Evolutionary conservation across 2,888 invertebrate species (phyloP), one percentile per base, ranked within the genome.

Genomic region (Allolobophora icterica): DNA sequence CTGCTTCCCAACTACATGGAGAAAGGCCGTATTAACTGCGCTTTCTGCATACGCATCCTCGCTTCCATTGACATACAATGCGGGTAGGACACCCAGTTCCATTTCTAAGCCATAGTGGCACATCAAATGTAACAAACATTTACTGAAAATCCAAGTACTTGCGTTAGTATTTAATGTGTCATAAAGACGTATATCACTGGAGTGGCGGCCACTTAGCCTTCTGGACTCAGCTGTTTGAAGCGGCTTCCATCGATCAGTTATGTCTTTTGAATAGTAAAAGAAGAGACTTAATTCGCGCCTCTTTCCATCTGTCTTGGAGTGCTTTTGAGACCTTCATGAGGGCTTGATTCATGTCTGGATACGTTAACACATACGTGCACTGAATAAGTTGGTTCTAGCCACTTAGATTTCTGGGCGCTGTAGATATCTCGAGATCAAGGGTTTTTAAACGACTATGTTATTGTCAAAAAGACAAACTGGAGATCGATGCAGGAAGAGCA

Each of bases 31-130:
- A 34, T 87, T 87, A 17, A 30, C 5, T 87, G 87, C 35, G 87
- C 87, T 21, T 87, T 87, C 87, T 35, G 87, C 87, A 87, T 87
- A 35, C 87, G 87, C 19, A 33, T 87, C 8, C 87, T 87, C 5
- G 3, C 87, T 38, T 35, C 24, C 13, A 33, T 38, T 17, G 87
- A 34, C 30, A 87, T 87, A 35, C 34, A 87, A 5, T 87, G 87
- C 87, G 15, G 87, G 87, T 87, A 71, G 71, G 71, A 71, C 6
- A n/a, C n/a, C 13, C 71, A n/a, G 8, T n/a, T 71, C 30, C 8
- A 71, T 71, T 71, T 71, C 5, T n/a, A 71, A 71, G 71, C 71
- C n/a, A n/a, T n/a, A n/a, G 71, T 11, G 17, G 11, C n/a, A 13
- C 71, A n/a, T 11, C 71, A 71, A 8, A n/a, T n/a, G n/a, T 30